Evolutionary conservation across 2,113 vertebrate species (phyloP).

Genomic region (Melozone crissalis): DNA sequence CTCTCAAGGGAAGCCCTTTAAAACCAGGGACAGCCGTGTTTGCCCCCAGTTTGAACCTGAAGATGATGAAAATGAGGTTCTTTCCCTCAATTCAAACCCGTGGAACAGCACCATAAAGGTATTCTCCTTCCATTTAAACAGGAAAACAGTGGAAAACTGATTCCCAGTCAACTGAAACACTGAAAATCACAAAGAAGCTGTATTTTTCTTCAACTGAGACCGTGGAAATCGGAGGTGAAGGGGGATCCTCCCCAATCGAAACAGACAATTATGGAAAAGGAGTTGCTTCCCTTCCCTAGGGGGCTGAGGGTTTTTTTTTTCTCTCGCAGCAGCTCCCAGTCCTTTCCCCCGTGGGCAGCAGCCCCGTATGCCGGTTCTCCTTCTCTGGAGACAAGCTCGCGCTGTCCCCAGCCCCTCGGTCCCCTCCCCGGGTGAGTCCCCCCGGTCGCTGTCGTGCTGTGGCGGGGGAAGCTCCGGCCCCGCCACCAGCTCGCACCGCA

Average conservation of each 20-base stretch:
- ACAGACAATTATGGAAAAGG: background rate
- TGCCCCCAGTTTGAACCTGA: background rate
- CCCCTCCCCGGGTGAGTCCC: too few species aligned
- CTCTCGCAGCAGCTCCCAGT: too few species aligned
- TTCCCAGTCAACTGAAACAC: background rate
- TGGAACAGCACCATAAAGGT: background rate
- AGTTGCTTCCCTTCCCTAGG: fast-evolving
- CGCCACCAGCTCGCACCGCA: too few species aligned
- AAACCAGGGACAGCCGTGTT: background rate
- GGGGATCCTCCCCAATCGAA: background rate
- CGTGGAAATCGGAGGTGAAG: background rate
- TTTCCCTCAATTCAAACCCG: background rate
- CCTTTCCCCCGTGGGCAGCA: too few species aligned
- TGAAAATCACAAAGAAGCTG: background rate
- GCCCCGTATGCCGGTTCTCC: too few species aligned
- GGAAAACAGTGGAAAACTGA: background rate
- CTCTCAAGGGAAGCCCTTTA: background rate
- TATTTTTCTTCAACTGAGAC: background rate
- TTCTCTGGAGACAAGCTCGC: too few species aligned
- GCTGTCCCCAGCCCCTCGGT: too few species aligned
- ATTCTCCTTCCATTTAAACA: background rate
- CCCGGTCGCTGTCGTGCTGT: too few species aligned
- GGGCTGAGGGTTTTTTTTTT: too few species aligned
- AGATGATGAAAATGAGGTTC: background rate
- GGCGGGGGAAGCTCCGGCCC: too few species aligned